These are phyloP conservation scores for Xiphophorus maculatus DNA, from an alignment of 2,113 vertebrate species.

Conservation along the genomic window DNA sequence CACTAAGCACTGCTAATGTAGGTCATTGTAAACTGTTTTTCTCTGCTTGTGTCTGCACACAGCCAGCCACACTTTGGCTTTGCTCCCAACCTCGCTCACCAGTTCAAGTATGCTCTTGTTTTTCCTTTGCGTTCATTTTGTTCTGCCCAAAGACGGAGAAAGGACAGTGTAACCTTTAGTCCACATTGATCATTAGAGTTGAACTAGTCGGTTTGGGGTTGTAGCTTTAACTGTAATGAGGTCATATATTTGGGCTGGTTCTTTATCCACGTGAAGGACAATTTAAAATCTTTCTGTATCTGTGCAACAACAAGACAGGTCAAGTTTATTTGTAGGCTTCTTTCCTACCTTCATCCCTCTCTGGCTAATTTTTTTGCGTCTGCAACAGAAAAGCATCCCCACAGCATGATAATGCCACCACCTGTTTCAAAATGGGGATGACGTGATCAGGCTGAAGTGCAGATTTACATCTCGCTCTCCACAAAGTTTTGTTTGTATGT, in stretches of 20 bases:
- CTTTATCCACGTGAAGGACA: neutral
- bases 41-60: slow-evolving; percentile 43
- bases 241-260: no score
- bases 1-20: slow-evolving; percentile 60
- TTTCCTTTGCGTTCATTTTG: slow-evolving; percentile 20
- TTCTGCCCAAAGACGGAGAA: neutral
- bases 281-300: neutral
- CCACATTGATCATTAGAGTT: neutral
- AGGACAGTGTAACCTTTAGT: neutral
- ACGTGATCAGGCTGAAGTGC: neutral
- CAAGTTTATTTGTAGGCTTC: no score
- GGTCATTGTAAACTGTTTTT: slow-evolving; percentile 65
- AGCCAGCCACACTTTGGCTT: slow-evolving; percentile 35
- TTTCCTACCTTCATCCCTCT: no score
- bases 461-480: neutral
- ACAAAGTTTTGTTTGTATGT: neutral
- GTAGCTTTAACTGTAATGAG: neutral
- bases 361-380: no score
- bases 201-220: neutral
- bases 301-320: no score
- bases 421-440: neutral
- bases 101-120: slow-evolving; percentile 29
- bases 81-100: slow-evolving; percentile 27
- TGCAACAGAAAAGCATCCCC: neutral
- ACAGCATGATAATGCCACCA: neutral